These are phyloP conservation scores for Campoplex nolae DNA, from an alignment of 2,888 invertebrate species.

Conservation along the genomic window DNA sequence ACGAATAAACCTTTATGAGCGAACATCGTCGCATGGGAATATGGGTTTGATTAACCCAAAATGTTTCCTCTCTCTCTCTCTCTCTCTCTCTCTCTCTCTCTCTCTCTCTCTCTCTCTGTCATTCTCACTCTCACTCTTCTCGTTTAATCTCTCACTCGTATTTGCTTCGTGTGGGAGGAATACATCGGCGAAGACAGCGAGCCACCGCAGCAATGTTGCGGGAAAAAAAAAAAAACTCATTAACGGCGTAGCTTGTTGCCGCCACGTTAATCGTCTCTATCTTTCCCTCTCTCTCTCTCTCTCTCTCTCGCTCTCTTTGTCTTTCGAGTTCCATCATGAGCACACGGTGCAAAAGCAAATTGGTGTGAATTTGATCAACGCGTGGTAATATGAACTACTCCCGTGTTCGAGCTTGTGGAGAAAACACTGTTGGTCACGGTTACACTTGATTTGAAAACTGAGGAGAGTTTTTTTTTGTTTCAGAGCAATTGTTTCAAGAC, in stretches of 20 bases:
- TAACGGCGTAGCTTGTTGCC: conserved; percentile 53
- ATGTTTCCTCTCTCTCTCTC: not conserved
- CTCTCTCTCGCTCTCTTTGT: not conserved
- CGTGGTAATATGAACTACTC: not conserved
- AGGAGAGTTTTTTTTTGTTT: no score
- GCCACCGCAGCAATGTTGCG: conserved; percentile 35
- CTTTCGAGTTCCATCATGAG: conserved; percentile 22
- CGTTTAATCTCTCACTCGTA: conserved; percentile 9
- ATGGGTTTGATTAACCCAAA: conserved; percentile 8
- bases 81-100: not conserved
- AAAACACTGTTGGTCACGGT: no score
- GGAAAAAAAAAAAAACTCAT: conserved; percentile 48
- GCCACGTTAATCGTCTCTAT: conserved; percentile 35
- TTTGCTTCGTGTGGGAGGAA: conserved; percentile 38
- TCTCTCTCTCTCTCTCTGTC: not conserved
- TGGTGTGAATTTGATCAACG: conserved; percentile 29
- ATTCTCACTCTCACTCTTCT: not conserved
- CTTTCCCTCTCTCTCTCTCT: conserved; percentile 26
- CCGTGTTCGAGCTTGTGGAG: not conserved
- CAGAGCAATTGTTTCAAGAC: no score
- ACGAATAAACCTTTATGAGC: not conserved
- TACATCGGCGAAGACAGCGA: conserved; percentile 45
- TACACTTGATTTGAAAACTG: no score
- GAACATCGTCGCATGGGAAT: not conserved
- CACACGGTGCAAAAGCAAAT: not conserved